These are phyloP conservation scores for Anguilla anguilla DNA, from an alignment of 2,797 vertebrate genomes.

Conservation along the genomic window DNA sequence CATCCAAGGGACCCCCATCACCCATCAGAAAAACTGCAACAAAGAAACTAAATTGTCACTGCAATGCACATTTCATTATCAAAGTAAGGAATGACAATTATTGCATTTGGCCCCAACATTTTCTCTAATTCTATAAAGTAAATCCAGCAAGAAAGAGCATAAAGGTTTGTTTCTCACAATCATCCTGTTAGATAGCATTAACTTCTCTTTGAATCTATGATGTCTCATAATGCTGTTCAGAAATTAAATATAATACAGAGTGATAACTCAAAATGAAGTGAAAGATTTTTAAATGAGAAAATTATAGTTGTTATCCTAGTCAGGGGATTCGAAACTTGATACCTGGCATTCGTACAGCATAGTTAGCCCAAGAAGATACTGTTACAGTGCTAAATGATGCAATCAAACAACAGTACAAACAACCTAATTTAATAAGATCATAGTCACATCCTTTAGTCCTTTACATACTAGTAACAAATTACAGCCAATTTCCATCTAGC, in stretches of 20 bases:
- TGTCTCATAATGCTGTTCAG: background rate
- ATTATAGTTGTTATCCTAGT: background rate
- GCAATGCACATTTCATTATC: no score
- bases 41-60: no score
- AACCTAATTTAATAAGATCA: background rate
- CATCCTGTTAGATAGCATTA: background rate
- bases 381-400: background rate
- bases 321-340: background rate
- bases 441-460: background rate
- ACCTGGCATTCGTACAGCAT: background rate
- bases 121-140: background rate
- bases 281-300: background rate
- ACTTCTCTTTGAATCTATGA: background rate
- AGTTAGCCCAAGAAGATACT: background rate
- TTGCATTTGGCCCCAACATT: no score
- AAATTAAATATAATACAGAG: background rate
- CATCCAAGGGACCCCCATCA: no score
- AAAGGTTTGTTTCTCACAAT: background rate
- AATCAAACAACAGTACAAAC: background rate
- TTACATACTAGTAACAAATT: background rate
- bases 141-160: background rate
- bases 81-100: no score
- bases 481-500: background rate
- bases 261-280: background rate
- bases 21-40: no score